A percentile compares a stretch with the other conserved stretches of the same genome.
Conservation (phyloP, 2,797 vertebrate species). For the Tenualosa ilisha region DNA sequence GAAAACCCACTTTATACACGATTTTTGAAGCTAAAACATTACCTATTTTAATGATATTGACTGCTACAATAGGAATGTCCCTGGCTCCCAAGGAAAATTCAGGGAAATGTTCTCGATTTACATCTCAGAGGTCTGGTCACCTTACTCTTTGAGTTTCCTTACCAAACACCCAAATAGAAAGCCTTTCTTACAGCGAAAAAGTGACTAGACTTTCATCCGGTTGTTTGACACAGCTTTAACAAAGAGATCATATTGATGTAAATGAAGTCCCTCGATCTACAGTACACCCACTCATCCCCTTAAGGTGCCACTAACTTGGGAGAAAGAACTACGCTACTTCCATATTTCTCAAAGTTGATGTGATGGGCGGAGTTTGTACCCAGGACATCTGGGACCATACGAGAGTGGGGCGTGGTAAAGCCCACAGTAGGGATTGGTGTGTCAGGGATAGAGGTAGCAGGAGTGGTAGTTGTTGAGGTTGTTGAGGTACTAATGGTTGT, state of each 20-base stretch:
- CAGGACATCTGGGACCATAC: conserved; percentile 68
- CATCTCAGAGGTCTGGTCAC: too few relatives aligned
- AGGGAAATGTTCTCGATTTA: too few relatives aligned
- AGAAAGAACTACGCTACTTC: not conserved
- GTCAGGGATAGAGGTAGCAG: conserved; percentile 58
- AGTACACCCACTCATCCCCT: not conserved
- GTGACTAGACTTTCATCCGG: not conserved
- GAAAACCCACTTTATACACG: too few relatives aligned
- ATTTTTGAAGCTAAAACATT: too few relatives aligned
- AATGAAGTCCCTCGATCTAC: not conserved
- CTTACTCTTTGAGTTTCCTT: not conserved
- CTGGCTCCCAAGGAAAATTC: too few relatives aligned
- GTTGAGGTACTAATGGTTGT: conserved; percentile 70
- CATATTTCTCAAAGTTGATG: not conserved
- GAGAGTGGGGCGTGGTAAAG: conserved; percentile 56
- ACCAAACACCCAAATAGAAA: not conserved
- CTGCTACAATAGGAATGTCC: too few relatives aligned
- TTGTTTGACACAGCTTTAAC: not conserved
- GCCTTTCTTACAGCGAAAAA: not conserved
- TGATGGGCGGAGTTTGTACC: conserved; percentile 65
- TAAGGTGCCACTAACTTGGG: not conserved
- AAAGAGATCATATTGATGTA: not conserved
- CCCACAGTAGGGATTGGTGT: conserved; percentile 53
- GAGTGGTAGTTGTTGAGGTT: conserved; percentile 68
- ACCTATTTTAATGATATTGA: too few relatives aligned